phyloP scores from a whole-genome alignment of 2,113 vertebrate genomes.

The Malurus cyaneus region DNA sequence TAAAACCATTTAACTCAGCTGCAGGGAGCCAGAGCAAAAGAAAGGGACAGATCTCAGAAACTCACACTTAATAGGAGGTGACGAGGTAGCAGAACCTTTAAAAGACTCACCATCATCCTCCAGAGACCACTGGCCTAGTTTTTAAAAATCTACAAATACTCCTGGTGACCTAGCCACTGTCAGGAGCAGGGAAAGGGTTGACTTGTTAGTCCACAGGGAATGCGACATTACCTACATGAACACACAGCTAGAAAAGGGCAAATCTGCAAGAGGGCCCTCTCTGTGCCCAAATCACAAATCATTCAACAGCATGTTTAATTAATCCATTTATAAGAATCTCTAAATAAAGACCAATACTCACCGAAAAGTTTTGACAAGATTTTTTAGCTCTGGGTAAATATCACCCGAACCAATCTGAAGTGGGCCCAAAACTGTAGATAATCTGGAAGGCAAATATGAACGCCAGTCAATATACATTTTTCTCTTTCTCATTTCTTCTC shows the following conservation, averaged over 20 bases:
- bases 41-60: constrained; percentile 45
- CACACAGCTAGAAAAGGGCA: neutral
- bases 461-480: neutral
- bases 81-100: constrained; percentile 60
- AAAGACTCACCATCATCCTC: constrained; percentile 60
- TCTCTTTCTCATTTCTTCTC: neutral
- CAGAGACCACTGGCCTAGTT: constrained; percentile 60
- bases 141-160: constrained; percentile 51
- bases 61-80: constrained; percentile 53
- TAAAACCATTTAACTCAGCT: constrained; percentile 3
- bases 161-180: constrained; percentile 44
- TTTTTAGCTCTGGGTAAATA: constrained; percentile 84
- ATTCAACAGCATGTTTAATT: neutral
- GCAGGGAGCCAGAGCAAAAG: neutral
- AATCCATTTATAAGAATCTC: neutral
- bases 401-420: constrained; percentile 83
- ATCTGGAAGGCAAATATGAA: constrained; percentile 71
- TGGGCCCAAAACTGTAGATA: constrained; percentile 81
- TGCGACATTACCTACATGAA: neutral
- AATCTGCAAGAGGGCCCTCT: neutral
- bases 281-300: neutral
- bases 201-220: constrained; percentile 41
- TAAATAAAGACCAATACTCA: constrained; percentile 62
- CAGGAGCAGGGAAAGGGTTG: constrained; percentile 18
- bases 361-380: constrained; percentile 90